Evolutionary conservation across 2,797 vertebrate genomes (phyloP).

Genomic region (Sarcoramphus papa): DNA sequence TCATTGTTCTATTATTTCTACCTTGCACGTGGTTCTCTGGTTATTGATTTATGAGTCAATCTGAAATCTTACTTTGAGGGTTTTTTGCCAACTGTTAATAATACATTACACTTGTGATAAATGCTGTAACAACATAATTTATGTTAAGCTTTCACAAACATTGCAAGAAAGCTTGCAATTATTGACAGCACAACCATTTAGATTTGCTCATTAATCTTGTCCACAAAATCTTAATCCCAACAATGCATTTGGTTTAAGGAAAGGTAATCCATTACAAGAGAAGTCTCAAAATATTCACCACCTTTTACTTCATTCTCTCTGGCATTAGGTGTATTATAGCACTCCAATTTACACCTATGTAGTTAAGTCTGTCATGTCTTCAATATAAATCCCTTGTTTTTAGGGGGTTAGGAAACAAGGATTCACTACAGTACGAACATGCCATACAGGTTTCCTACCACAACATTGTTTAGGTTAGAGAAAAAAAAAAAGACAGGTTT

Average conservation of each 20-base stretch:
- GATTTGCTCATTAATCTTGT: neutral
- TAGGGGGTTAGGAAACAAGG: neutral
- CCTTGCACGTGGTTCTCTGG: neutral
- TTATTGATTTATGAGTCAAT: constrained; percentile 21
- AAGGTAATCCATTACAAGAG: neutral
- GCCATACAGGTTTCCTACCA: neutral
- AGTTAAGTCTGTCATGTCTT: neutral
- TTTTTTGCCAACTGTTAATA: constrained; percentile 21
- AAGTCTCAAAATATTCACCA: neutral
- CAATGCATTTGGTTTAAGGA: neutral
- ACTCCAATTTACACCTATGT: neutral
- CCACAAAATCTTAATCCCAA: neutral
- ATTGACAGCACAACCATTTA: constrained; percentile 1
- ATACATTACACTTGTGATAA: neutral
- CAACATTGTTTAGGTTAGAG: neutral
- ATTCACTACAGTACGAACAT: neutral
- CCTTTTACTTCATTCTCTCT: neutral
- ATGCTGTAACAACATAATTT: neutral
- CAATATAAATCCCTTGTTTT: neutral
- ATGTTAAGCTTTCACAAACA: constrained; percentile 16
- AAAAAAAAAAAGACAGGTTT: neutral
- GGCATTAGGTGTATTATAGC: neutral
- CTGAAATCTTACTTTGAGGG: neutral
- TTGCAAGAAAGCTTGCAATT: neutral
- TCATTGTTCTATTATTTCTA: constrained; percentile 5